Conservation (phyloP, 1,140 invertebrate genomes). For the Marisa cornuarietis region DNA sequence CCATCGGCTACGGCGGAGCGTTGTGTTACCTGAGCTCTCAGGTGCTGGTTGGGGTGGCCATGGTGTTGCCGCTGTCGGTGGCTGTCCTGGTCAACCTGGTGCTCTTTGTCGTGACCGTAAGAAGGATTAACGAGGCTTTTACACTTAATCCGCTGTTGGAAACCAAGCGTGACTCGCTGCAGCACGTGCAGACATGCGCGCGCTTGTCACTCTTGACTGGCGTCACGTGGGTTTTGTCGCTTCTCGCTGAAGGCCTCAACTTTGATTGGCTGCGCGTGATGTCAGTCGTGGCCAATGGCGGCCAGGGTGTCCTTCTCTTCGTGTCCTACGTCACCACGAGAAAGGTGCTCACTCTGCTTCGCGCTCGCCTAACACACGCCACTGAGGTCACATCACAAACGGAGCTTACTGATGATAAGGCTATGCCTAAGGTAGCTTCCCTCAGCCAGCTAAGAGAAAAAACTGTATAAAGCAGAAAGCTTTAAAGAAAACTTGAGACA, state of each 20-base stretch:
- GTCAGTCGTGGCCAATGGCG: slow-evolving; percentile 70
- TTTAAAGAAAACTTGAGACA: no score
- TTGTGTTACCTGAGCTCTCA: slow-evolving; percentile 33
- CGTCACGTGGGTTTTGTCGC: slow-evolving; percentile 69
- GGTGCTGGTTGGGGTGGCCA: slow-evolving; percentile 20
- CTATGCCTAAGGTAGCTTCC: no score
- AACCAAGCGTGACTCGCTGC: neutral
- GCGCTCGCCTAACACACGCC: no score
- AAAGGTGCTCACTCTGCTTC: slow-evolving; percentile 17
- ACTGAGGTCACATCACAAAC: no score
- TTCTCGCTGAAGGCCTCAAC: slow-evolving; percentile 68
- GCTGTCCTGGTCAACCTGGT: slow-evolving; percentile 28
- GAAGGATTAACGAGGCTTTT: slow-evolving; percentile 12
- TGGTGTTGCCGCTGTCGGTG: slow-evolving; percentile 22
- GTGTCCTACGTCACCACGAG: slow-evolving; percentile 67
- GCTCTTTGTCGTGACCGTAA: slow-evolving; percentile 28
- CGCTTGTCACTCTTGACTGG: slow-evolving; percentile 66
- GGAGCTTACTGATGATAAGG: no score
- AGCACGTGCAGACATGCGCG: slow-evolving; percentile 29
- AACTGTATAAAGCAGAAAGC: no score
- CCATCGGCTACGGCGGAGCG: slow-evolving; percentile 26
- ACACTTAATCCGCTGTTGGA: neutral
- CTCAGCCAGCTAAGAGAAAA: no score
- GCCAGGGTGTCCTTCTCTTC: slow-evolving; percentile 73
- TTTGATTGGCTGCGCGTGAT: slow-evolving; percentile 66